Conservation (phyloP, 1,140 invertebrate genomes). For the Brachionus plicatilis region DNA sequence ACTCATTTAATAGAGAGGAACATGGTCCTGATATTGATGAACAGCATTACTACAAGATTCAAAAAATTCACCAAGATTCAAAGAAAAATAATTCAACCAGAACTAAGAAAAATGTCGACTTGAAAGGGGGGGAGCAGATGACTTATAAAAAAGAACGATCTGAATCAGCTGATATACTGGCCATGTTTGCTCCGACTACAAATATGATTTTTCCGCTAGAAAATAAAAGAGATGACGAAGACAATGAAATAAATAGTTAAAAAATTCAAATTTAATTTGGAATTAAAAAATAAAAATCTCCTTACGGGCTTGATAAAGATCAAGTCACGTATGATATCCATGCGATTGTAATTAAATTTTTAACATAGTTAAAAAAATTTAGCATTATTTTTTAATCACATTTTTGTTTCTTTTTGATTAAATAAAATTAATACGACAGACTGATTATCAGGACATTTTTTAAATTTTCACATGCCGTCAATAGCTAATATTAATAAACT, state of each 20-base stretch:
- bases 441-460: too few relatives aligned
- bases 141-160: not conserved
- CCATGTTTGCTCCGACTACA: not conserved
- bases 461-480: too few relatives aligned
- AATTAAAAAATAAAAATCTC: not conserved
- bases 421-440: too few relatives aligned
- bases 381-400: too few relatives aligned
- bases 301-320: too few relatives aligned
- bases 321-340: too few relatives aligned
- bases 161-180: not conserved
- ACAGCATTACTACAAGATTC: too few relatives aligned
- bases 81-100: not conserved
- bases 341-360: too few relatives aligned
- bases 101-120: not conserved
- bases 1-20: not conserved
- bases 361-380: too few relatives aligned
- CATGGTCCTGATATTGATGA: not conserved
- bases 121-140: too few relatives aligned
- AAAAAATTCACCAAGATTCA: not conserved
- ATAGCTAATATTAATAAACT: too few relatives aligned
- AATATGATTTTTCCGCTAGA: not conserved
- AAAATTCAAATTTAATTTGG: not conserved
- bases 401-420: too few relatives aligned
- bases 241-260: not conserved
- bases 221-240: not conserved